Evolutionary conservation across 2,888 invertebrate species (phyloP).

Genomic region (Aphodius granarius): DNA sequence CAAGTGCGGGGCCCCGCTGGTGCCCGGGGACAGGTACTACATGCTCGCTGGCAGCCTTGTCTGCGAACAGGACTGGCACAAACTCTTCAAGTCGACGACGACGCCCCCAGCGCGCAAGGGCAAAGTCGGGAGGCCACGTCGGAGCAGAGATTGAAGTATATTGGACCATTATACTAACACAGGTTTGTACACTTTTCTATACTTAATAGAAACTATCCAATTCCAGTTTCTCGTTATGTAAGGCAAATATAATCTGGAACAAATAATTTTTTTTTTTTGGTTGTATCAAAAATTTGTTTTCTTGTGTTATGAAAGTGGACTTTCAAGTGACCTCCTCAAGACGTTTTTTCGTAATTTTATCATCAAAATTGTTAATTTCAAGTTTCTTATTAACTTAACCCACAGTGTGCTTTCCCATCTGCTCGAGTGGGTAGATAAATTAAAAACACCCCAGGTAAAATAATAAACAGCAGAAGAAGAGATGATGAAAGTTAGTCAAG

Average conservation of each 20-base stretch:
- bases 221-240: too few species aligned
- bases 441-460: slow-evolving; percentile 26
- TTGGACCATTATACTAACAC: slow-evolving; percentile 5
- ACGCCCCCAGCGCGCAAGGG: slow-evolving; percentile 79
- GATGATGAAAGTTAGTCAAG: neutral
- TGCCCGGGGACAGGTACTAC: slow-evolving; percentile 89
- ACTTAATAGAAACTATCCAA: neutral
- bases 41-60: slow-evolving; percentile 88
- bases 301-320: too few species aligned
- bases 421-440: slow-evolving; percentile 24
- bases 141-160: slow-evolving; percentile 82
- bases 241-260: too few species aligned
- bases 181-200: neutral
- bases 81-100: slow-evolving; percentile 71
- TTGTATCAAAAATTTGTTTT: too few species aligned
- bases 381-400: slow-evolving; percentile 25
- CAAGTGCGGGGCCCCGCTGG: slow-evolving; percentile 86
- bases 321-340: too few species aligned
- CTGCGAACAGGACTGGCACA: slow-evolving; percentile 96
- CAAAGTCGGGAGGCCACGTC: slow-evolving; percentile 85
- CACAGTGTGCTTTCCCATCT: neutral
- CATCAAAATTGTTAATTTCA: slow-evolving; percentile 33
- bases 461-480: slow-evolving; percentile 7
- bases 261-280: too few species aligned
- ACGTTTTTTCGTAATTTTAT: too few species aligned